Evolutionary conservation across 1,140 invertebrate species (phyloP).

Genomic region (Babylonia areolata): DNA sequence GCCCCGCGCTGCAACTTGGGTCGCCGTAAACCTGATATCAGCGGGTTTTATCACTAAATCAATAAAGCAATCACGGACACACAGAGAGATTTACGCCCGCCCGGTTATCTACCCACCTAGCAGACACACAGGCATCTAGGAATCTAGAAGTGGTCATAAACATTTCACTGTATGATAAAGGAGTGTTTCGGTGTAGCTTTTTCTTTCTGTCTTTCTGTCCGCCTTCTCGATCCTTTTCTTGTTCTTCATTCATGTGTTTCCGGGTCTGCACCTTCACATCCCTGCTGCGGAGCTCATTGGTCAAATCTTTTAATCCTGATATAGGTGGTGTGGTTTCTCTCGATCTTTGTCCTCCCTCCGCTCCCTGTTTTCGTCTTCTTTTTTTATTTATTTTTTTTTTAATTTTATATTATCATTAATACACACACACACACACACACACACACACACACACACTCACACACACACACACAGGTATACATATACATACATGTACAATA

Average conservation of each 20-base stretch:
- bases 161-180: constrained; percentile 3
- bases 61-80: constrained; percentile 21
- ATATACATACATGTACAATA: too few relatives aligned
- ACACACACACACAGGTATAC: background rate
- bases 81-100: background rate
- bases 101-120: background rate
- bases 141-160: background rate
- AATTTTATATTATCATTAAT: background rate
- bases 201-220: too few relatives aligned
- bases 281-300: too few relatives aligned
- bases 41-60: background rate
- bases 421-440: background rate
- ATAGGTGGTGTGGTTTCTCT: too few relatives aligned
- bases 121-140: constrained; percentile 6
- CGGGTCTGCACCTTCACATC: too few relatives aligned
- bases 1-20: background rate
- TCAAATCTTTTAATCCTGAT: too few relatives aligned
- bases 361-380: too few relatives aligned
- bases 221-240: too few relatives aligned
- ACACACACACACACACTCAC: constrained; percentile 5
- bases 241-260: too few relatives aligned
- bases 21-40: background rate
- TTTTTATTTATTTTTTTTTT: background rate
- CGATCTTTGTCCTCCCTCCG: too few relatives aligned
- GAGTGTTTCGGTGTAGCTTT: too few relatives aligned